phyloP scores from a whole-genome alignment of 2,113 vertebrate genomes.

The Laticauda laticaudata region DNA sequence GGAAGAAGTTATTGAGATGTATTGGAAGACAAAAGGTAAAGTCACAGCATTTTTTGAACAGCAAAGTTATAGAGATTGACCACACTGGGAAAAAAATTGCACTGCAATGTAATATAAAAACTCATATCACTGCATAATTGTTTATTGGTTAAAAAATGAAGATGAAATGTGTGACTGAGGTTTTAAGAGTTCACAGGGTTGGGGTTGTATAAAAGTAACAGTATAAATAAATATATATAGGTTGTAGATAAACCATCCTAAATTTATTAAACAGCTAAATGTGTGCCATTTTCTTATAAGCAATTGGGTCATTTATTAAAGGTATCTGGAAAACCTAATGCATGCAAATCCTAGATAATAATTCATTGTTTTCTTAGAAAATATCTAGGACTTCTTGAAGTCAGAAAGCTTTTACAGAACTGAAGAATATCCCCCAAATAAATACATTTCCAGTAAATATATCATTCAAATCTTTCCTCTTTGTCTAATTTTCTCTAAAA shows the following conservation, averaged over 20 bases:
- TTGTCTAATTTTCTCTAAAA: neutral
- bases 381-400: neutral
- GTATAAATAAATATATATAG: neutral
- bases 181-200: slow-evolving; percentile 33
- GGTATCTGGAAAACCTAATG: slow-evolving; percentile 44
- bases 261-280: slow-evolving; percentile 43
- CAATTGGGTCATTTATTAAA: slow-evolving; percentile 39
- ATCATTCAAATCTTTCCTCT: neutral
- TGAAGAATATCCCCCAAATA: neutral
- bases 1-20: neutral
- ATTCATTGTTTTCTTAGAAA: slow-evolving; percentile 17
- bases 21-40: neutral
- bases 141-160: slow-evolving; percentile 22
- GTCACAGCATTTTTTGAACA: neutral
- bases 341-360: slow-evolving; percentile 19
- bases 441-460: neutral
- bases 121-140: neutral
- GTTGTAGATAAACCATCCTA: slow-evolving; percentile 42
- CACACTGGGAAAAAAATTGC: neutral
- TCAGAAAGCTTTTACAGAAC: neutral
- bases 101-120: neutral
- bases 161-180: neutral
- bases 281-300: slow-evolving; percentile 23
- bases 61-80: neutral
- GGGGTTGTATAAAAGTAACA: neutral